Percentiles rank a stretch among this genome's conserved stretches.
These are phyloP conservation scores for Darevskia nairensis DNA, from an alignment of 2,797 vertebrate genomes.

Conservation along the genomic window DNA sequence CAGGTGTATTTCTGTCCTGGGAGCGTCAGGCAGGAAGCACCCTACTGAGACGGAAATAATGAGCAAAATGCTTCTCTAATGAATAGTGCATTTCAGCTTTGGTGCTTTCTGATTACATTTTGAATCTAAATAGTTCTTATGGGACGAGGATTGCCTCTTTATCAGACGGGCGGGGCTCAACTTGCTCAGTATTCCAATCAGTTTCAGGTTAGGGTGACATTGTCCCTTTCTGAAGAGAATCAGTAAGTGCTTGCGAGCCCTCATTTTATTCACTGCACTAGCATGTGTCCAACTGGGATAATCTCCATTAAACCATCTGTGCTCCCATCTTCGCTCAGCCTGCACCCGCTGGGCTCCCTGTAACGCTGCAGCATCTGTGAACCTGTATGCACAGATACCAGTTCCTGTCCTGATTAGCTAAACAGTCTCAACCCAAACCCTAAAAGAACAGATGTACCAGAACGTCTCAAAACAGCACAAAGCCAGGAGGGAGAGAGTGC, in stretches of 20 bases:
- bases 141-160: conserved; percentile 46
- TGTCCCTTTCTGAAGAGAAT: conserved; percentile 76
- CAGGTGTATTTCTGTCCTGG: background rate
- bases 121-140: background rate
- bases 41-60: accelerated
- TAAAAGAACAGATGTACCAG: conserved; percentile 31
- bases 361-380: conserved; percentile 64
- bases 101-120: conserved; percentile 1
- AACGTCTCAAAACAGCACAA: conserved; percentile 49
- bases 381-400: conserved; percentile 18
- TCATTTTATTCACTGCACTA: conserved; percentile 71
- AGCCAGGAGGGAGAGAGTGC: conserved; percentile 48
- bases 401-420: conserved; percentile 17
- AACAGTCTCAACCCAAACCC: conserved; percentile 27
- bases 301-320: conserved; percentile 88
- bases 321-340: conserved; percentile 59
- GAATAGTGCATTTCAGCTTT: conserved; percentile 36
- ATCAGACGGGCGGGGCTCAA: background rate
- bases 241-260: conserved; percentile 37
- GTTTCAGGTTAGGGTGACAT: conserved; percentile 68
- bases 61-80: conserved; percentile 8
- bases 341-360: conserved; percentile 65
- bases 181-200: conserved; percentile 55
- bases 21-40: background rate
- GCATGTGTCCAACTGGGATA: conserved; percentile 83